Evolutionary conservation across 2,113 vertebrate species (phyloP), one percentile per base, ranked within the genome.

Genomic region (Struthidea cinerea): DNA sequence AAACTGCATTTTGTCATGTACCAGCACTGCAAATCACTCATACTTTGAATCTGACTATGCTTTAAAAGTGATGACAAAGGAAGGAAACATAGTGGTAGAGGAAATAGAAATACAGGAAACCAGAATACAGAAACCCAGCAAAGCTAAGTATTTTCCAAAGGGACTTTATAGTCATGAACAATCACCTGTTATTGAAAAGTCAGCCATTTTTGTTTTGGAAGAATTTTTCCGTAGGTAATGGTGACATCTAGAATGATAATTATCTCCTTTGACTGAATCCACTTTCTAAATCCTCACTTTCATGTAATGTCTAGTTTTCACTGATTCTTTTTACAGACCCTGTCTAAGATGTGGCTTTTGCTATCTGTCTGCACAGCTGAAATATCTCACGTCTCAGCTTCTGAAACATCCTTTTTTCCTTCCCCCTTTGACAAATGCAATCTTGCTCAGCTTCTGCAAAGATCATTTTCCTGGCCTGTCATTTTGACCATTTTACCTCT

Each of bases 401-500:
- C 76, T 71, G 69, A 68, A 90, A 82, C 14, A 90, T 8, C 12
- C 22, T 89, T 93, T 87, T 87, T 84, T 53, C 39, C 28, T 52
- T 84, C 35, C 50, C n/a, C 33, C 71, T 94, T 92, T 97, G 92
- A 94, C 84, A 96, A 94, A 95, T 73, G 22, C 61, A 94, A 74
- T 94, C 93, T 91, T 94, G 41, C 89, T 84, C 44, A 87, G 73
- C 64, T 89, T 49, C 89, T 87, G 70, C 2, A 1, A 87, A 94
- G 94, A 91, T 84, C 35, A 30, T 91, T 96, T 95, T 82, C 64
- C 49, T 81, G 81, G 60, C 15, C 84, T 94, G 84, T 91, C 89
- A 79, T 68, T 92, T 94, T 32, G 52, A 84, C 93, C 65, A 84
- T 89, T 91, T 94, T 89, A 94, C 94, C 81, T 89, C 30, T 91